Base-by-base conservation (phyloP, 2,113 vertebrate species). In the Motacilla tschutschensis region DNA sequence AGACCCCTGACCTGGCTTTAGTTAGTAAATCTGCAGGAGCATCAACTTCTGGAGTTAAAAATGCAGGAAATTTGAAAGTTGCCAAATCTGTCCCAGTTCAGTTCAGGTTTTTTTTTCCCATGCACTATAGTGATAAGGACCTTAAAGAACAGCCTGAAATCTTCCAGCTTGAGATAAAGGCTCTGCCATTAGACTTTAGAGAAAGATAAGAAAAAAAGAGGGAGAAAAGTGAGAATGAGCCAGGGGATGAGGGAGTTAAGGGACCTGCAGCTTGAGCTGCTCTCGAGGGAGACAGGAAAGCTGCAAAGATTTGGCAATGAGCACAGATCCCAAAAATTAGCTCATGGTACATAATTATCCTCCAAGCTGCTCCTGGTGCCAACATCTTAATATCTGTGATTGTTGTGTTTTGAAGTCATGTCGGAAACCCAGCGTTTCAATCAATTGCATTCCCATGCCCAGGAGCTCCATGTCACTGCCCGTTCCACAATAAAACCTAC, bases 401-500 rank as follows among this genome's bases (percentile, higher is more conserved):
- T 93, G 92, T 96, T 97, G 67, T 48, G 82, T 93, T 94, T 91
- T 92, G 84, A 72, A 92, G 74, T 92, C 92, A 63, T 87, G 92
- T 94, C 92, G 95, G 95, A 97, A 97, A 94, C 59, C 20, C 93
- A 59, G 65, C 51, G 85, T 83, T 91, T 73, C 86, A 79, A 43
- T 92, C 95, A 89, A 57, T 73, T 79, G 36, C 85, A 95, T 97
- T 96, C 95, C 93, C 96, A 97, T 94, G 87, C 86, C 91, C 91
- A 43, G 93, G n/a, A 63, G 18, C 80, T 93, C 94, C 87, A 3
- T 95, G 94, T 91, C 95, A 93, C 36, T 95, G 93, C 93, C 93
- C 50, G 7, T 74, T 90, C 72, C 74, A 96, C 95, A 96, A 96
- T 97, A 75, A 95, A 84, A 50, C n/a, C 51, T 76, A 95, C 88